Percentiles rank a stretch among this genome's conserved stretches.
These are phyloP conservation scores for Argya squamiceps DNA, from an alignment of 2,797 vertebrate species.

Conservation along the genomic window DNA sequence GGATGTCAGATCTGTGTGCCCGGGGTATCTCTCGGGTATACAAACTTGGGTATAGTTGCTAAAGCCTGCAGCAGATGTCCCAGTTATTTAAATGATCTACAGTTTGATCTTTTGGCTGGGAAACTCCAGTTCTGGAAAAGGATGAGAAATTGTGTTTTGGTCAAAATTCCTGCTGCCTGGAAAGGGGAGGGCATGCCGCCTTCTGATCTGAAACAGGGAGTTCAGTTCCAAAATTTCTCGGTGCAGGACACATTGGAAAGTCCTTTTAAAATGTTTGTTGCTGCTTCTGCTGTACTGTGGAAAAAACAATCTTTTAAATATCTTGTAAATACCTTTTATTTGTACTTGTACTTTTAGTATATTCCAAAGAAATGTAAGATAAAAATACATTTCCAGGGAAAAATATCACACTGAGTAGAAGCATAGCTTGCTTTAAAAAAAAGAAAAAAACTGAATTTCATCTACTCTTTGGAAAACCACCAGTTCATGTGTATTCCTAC, in stretches of 20 bases:
- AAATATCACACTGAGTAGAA: background rate
- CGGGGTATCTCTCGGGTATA: background rate
- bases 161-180: background rate
- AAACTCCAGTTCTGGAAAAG: background rate
- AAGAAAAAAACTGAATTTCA: background rate
- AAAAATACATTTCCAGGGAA: background rate
- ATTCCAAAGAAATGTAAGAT: background rate
- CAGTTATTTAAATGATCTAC: background rate
- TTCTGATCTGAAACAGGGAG: background rate
- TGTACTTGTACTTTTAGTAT: background rate
- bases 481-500: background rate
- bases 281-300: background rate
- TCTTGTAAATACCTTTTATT: background rate
- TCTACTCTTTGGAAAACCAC: background rate
- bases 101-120: background rate
- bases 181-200: background rate
- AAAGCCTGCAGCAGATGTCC: rapidly evolving
- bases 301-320: background rate
- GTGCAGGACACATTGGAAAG: rapidly evolving
- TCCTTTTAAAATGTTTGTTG: background rate
- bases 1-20: background rate
- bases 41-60: background rate
- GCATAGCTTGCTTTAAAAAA: background rate
- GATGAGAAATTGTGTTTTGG: background rate
- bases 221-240: background rate